Conservation (phyloP, 2,888 invertebrate genomes). For the Proisotoma minuta region DNA sequence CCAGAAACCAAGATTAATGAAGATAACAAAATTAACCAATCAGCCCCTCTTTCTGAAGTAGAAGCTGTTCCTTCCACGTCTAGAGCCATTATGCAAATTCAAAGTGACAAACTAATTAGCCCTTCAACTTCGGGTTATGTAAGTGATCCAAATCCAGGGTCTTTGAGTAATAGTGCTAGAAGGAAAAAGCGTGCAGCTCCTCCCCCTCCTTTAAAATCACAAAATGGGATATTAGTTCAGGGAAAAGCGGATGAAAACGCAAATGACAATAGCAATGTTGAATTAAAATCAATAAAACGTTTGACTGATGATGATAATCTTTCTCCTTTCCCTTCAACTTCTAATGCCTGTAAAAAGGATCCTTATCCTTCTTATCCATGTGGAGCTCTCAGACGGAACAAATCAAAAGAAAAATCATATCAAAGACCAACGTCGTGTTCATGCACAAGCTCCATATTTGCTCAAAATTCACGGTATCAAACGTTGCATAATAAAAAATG, state of each 20-base stretch:
- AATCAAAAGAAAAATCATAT: conserved; percentile 1
- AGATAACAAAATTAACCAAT: too few relatives aligned
- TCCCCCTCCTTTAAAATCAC: not conserved
- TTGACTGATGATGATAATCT: not conserved
- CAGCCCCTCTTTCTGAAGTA: too few relatives aligned
- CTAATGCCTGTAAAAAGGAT: too few relatives aligned
- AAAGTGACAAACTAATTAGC: not conserved
- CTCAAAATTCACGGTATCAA: not conserved
- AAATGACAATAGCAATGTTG: not conserved
- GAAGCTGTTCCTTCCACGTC: conserved; percentile 25
- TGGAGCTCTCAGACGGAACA: not conserved
- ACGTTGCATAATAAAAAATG: not conserved
- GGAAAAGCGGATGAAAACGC: not conserved
- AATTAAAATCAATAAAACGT: conserved; percentile 1
- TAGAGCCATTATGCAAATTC: not conserved
- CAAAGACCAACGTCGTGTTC: not conserved
- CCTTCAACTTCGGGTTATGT: not conserved
- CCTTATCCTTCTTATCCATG: not conserved
- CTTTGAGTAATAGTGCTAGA: conserved; percentile 22
- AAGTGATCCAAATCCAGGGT: conserved; percentile 12
- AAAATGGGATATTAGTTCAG: not conserved
- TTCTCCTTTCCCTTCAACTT: too few relatives aligned
- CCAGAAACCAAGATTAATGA: not conserved
- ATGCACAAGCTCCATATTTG: conserved; percentile 3
- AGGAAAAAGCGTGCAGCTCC: conserved; percentile 28